Evolutionary conservation across 2,113 vertebrate species (phyloP).

Genomic region (Microcebus lehilahytsara): DNA sequence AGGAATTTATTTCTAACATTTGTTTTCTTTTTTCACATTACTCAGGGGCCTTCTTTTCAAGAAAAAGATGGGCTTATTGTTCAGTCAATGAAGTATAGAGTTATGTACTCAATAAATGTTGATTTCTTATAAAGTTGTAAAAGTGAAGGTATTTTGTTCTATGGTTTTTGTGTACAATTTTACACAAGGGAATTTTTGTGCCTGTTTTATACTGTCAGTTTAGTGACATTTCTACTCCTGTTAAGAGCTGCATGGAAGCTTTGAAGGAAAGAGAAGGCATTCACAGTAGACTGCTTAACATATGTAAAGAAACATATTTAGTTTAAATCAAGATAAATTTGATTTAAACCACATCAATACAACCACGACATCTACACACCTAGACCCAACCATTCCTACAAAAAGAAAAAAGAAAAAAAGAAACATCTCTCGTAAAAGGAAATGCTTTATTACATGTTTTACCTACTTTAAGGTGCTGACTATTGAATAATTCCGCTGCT

Average conservation of each 20-base stretch:
- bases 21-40: neutral
- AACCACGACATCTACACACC: neutral
- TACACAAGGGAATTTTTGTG: neutral
- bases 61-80: neutral
- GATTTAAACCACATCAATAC: neutral
- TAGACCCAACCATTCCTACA: neutral
- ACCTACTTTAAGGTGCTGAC: conserved; percentile 77
- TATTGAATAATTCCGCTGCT: conserved; percentile 74
- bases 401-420: conserved; percentile 10
- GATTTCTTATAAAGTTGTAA: conserved; percentile 34
- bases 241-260: neutral
- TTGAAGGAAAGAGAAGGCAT: neutral
- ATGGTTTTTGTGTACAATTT: neutral
- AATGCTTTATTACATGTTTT: conserved; percentile 64
- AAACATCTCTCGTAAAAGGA: conserved; percentile 21
- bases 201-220: neutral
- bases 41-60: neutral
- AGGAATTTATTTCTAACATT: neutral
- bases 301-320: conserved; percentile 31
- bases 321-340: conserved; percentile 44
- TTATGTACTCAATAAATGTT: conserved; percentile 29
- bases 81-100: conserved; percentile 31
- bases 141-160: neutral
- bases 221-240: conserved; percentile 21
- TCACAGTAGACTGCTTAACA: conserved; percentile 28